Evolutionary conservation across 2,888 invertebrate genomes (phyloP).

Genomic region (Mythimna loreyi): DNA sequence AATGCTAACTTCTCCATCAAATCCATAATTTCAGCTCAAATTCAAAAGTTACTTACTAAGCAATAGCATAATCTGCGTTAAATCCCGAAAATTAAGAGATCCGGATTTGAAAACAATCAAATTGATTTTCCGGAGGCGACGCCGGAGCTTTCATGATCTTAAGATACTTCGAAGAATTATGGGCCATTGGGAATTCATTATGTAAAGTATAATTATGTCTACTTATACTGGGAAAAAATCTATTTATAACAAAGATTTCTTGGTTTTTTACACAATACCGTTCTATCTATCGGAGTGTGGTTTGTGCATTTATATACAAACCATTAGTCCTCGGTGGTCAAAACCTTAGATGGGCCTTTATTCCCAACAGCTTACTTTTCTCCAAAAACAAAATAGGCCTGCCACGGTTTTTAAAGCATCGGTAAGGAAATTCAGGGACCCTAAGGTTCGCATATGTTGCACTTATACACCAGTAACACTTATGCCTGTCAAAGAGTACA

Average conservation of each 20-base stretch:
- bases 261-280: not conserved
- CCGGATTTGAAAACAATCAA: constrained; percentile 55
- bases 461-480: too few species aligned
- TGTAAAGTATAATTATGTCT: constrained; percentile 69
- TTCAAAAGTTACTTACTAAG: constrained; percentile 24
- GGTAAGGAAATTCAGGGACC: too few species aligned
- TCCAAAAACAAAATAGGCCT: too few species aligned
- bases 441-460: too few species aligned
- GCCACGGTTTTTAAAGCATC: too few species aligned
- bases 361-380: too few species aligned
- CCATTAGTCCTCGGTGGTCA: too few species aligned
- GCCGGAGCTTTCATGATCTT: constrained; percentile 55
- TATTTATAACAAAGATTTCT: not conserved
- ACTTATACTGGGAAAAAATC: not conserved
- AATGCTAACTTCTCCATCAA: constrained; percentile 35
- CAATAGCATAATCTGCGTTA: constrained; percentile 42
- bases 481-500: too few species aligned
- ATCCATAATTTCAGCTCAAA: constrained; percentile 20
- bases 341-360: too few species aligned
- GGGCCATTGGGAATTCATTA: constrained; percentile 75
- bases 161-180: constrained; percentile 71
- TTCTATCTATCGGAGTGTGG: too few species aligned
- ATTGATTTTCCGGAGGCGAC: constrained; percentile 55
- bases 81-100: constrained; percentile 54
- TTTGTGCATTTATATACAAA: too few species aligned